Evolutionary conservation across 35 echinoderm and acorn worm species (phyloP), one percentile per base, ranked within the genome.

Genomic region (Ophioderma brevispina): DNA sequence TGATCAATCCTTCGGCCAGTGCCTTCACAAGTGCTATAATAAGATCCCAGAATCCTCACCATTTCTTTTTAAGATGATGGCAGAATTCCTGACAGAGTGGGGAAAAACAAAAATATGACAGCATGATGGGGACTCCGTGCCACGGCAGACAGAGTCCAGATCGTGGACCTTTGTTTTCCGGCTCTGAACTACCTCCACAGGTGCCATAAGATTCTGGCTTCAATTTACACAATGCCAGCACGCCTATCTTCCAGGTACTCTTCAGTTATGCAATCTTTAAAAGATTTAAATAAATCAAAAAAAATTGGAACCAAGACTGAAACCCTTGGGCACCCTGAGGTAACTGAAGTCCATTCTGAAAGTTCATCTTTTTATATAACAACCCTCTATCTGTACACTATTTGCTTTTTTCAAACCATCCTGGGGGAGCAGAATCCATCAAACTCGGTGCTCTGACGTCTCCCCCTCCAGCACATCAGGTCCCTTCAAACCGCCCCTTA

Each of bases 201-300:
- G 32, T 99, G 97, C 80, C 97, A 99, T 85, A 99, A 99, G 89
- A 99, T 99, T 63, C 94, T 99, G 13, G 94, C 94, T 42, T 95
- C 97, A 31, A 99, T 99, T 59, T 94, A 99, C 77, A 84, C 78
- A 36, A 99, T 99, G 97, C 97, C 97, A n/a, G 91, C 93, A 19
- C 88, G 56, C 97, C 97, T 21, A 79, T 93, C 0, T 99, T 99
- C 79, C 90, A 91, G 28, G 59, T 70, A 70, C n/a, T n/a, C n/a
- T n/a, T n/a, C n/a, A n/a, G n/a, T n/a, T n/a, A n/a, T n/a, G n/a
- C n/a, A n/a, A n/a, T n/a, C n/a, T n/a, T n/a, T n/a, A n/a, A n/a
- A n/a, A n/a, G n/a, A n/a, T n/a, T n/a, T n/a, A n/a, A n/a, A n/a
- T n/a, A n/a, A n/a, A n/a, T n/a, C n/a, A n/a, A n/a, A n/a, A n/a